A percentile compares a stretch with the other conserved stretches of the same genome.
Conservation (phyloP, 2,797 vertebrate species). For the Sebastes miniatus region DNA sequence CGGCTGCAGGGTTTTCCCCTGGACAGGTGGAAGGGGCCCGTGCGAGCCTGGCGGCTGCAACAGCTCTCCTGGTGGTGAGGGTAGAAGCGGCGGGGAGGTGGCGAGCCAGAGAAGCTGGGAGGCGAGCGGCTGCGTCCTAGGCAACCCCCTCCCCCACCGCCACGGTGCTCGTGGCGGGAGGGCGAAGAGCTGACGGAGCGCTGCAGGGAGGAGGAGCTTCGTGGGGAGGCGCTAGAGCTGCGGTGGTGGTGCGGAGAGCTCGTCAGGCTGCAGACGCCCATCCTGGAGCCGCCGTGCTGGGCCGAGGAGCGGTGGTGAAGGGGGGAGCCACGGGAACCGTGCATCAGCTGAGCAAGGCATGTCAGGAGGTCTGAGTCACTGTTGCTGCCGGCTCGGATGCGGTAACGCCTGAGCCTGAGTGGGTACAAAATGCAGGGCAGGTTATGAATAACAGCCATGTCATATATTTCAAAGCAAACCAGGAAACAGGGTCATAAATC, state of each 20-base stretch:
- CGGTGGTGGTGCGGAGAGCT: constrained; percentile 86
- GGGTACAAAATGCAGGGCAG: background rate
- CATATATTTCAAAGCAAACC: background rate
- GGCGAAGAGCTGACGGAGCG: constrained; percentile 96
- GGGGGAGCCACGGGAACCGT: constrained; percentile 85
- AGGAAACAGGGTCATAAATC: background rate
- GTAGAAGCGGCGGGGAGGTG: constrained; percentile 91
- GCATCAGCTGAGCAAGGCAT: constrained; percentile 95
- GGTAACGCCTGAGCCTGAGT: constrained; percentile 90
- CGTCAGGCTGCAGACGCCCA: constrained; percentile 89
- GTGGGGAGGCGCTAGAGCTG: constrained; percentile 94
- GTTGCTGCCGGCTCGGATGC: constrained; percentile 91
- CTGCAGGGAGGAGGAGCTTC: constrained; percentile 94
- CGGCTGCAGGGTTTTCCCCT: constrained; percentile 81
- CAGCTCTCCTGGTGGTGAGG: constrained; percentile 91
- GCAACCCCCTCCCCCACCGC: constrained; percentile 77
- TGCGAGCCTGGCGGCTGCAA: constrained; percentile 89
- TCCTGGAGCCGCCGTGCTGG: constrained; percentile 86
- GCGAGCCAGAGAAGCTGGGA: constrained; percentile 94
- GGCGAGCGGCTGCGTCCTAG: constrained; percentile 94
- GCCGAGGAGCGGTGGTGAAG: constrained; percentile 86
- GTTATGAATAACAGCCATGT: background rate
- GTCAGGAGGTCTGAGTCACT: constrained; percentile 95
- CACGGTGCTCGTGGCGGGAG: constrained; percentile 88
- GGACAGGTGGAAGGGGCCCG: constrained; percentile 83